Evolutionary conservation across 1,140 invertebrate species (phyloP).

Genomic region (Brachionus angularis): DNA sequence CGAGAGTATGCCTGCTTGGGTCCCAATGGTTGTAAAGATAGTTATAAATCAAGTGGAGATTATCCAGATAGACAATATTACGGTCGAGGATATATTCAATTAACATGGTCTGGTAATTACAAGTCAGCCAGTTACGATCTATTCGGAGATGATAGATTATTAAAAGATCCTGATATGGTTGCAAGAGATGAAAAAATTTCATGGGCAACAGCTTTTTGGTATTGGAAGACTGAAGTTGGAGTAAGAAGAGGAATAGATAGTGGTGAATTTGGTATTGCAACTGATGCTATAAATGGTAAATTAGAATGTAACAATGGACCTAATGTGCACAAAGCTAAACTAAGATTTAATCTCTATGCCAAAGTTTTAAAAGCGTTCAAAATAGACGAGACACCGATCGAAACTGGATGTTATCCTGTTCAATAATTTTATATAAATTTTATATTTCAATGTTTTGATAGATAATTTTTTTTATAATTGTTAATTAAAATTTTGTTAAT

Average conservation of each 20-base stretch:
- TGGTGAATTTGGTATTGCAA: conserved; percentile 22
- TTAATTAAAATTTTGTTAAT: too few species aligned
- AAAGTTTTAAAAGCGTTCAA: conserved; percentile 27
- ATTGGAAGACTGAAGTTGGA: conserved; percentile 23
- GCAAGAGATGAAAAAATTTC: background rate
- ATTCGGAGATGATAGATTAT: conserved; percentile 3
- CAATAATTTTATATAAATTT: too few species aligned
- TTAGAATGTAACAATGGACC: conserved; percentile 15
- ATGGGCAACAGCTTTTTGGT: conserved; percentile 19
- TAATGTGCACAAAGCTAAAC: background rate
- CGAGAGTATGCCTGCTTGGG: conserved; percentile 10
- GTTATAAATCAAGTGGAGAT: background rate
- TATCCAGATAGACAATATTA: conserved; percentile 10
- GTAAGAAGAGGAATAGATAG: background rate
- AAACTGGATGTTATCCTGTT: conserved; percentile 26
- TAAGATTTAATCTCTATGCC: conserved; percentile 1
- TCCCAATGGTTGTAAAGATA: background rate
- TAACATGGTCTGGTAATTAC: conserved; percentile 30
- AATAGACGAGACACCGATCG: background rate
- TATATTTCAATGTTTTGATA: too few species aligned
- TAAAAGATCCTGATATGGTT: conserved; percentile 35
- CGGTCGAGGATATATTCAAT: conserved; percentile 33
- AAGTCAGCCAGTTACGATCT: conserved; percentile 1
- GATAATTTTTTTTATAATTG: too few species aligned
- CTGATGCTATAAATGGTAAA: background rate